Evolutionary conservation across 2,888 invertebrate species (phyloP).

Genomic region (Eupithecia abbreviata): DNA sequence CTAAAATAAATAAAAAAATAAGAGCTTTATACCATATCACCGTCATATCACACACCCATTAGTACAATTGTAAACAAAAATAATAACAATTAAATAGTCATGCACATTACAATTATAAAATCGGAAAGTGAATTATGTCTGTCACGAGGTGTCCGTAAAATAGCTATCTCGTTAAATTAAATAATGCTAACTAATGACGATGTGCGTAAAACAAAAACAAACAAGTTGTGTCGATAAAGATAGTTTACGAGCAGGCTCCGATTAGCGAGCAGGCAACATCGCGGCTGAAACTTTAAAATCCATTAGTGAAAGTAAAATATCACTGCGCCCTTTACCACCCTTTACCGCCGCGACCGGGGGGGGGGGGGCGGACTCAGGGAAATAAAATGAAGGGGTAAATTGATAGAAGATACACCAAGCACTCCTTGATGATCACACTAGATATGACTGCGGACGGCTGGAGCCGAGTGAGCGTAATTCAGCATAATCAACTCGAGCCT

Average conservation of each 20-base stretch:
- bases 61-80: no score
- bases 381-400: background rate
- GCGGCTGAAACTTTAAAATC: slow-evolving; percentile 56
- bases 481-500: background rate
- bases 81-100: no score
- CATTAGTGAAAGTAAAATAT: slow-evolving; percentile 64
- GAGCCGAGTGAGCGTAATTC: background rate
- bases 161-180: background rate
- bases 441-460: background rate
- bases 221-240: slow-evolving; percentile 4
- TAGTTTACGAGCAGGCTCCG: slow-evolving; percentile 15
- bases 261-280: slow-evolving; percentile 17
- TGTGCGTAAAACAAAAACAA: background rate
- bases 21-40: no score
- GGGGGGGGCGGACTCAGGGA: slow-evolving; percentile 36
- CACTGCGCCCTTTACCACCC: slow-evolving; percentile 44
- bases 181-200: background rate
- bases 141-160: no score
- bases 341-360: slow-evolving; percentile 14
- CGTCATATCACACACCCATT: no score
- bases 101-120: no score
- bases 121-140: no score
- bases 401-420: background rate
- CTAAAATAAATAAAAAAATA: no score
- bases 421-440: background rate